Conservation (phyloP, 2,113 vertebrate species). For the Seriola aureovittata region DNA sequence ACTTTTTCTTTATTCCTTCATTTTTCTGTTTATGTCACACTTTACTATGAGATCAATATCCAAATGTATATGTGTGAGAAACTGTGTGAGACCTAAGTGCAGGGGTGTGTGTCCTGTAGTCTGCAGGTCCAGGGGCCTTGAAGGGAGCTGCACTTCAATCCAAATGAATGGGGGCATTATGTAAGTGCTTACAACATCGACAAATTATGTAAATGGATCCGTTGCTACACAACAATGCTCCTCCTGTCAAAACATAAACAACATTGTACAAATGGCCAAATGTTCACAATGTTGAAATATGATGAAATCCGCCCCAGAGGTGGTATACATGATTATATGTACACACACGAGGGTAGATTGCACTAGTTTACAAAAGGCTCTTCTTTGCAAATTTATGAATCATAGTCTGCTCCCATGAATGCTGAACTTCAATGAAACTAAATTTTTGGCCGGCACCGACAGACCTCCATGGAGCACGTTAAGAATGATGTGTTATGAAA, state of each 20-base stretch:
- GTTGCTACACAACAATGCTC: constrained; percentile 84
- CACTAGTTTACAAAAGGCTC: constrained; percentile 57
- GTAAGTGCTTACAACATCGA: constrained; percentile 82
- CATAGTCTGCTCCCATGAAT: constrained; percentile 25
- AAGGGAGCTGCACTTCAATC: constrained; percentile 76
- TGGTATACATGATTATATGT: constrained; percentile 64
- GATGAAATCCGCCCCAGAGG: constrained; percentile 56
- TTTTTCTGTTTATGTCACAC: neutral
- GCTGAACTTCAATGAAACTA: constrained; percentile 52
- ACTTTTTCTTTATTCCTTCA: neutral
- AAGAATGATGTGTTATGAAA: constrained; percentile 52
- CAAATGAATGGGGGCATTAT: constrained; percentile 82
- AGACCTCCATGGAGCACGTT: constrained; percentile 20
- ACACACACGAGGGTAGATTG: constrained; percentile 56
- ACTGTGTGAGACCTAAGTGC: constrained; percentile 29
- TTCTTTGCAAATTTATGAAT: constrained; percentile 57
- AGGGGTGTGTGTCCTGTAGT: constrained; percentile 61
- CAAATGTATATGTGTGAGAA: constrained; percentile 1
- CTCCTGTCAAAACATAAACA: constrained; percentile 84
- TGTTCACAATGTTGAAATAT: constrained; percentile 62
- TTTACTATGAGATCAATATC: neutral
- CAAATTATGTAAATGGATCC: constrained; percentile 84
- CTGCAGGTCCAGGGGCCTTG: constrained; percentile 75
- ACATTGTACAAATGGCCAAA: constrained; percentile 74
- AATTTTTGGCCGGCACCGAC: constrained; percentile 47